These are phyloP conservation scores for Lampris megalopsis DNA, from an alignment of 2,113 vertebrate species.

Conservation along the genomic window DNA sequence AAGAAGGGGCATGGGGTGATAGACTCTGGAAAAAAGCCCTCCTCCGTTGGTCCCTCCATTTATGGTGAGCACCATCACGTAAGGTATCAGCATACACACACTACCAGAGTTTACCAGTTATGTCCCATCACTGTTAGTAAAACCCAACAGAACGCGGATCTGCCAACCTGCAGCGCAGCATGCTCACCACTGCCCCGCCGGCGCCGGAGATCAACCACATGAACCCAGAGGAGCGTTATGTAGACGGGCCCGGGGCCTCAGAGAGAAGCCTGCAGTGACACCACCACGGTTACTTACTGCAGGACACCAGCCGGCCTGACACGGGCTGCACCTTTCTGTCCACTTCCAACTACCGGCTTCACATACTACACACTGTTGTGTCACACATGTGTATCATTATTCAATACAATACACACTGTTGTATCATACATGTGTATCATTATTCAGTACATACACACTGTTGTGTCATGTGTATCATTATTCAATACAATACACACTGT, in stretches of 20 bases:
- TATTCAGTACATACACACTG: too few species aligned
- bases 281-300: constrained; percentile 45
- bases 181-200: constrained; percentile 27
- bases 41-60: constrained; percentile 3
- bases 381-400: too few species aligned
- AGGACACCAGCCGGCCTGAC: constrained; percentile 59
- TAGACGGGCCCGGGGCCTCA: constrained; percentile 48
- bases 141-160: constrained; percentile 57
- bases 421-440: too few species aligned
- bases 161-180: constrained; percentile 18
- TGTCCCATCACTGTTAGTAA: constrained; percentile 53
- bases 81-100: constrained; percentile 9
- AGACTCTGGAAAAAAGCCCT: too few species aligned
- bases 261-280: constrained; percentile 34
- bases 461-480: too few species aligned
- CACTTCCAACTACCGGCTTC: constrained; percentile 48
- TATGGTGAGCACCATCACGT: constrained; percentile 26
- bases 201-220: constrained; percentile 63
- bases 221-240: constrained; percentile 63
- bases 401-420: too few species aligned
- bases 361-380: too few species aligned
- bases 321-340: constrained; percentile 35
- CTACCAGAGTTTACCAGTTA: constrained; percentile 52
- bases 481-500: too few species aligned
- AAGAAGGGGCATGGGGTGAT: too few species aligned